A percentile compares a stretch with the other conserved stretches of the same genome.
These are phyloP conservation scores for Pangasius larnaudii DNA, from an alignment of 2,797 vertebrate species.

Conservation along the genomic window DNA sequence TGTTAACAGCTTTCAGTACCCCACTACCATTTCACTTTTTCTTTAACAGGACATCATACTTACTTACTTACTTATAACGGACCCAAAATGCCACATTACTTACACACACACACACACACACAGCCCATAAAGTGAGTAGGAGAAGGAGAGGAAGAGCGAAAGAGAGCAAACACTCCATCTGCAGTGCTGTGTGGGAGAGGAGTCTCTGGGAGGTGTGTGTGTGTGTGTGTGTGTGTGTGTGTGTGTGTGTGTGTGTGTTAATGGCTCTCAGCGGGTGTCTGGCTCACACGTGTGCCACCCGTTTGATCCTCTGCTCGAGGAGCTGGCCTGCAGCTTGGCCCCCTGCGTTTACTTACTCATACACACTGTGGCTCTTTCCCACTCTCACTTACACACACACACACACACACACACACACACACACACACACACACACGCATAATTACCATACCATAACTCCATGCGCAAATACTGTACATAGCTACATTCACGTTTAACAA, in stretches of 20 bases:
- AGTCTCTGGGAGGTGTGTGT: neutral
- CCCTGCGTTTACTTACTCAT: slow-evolving; percentile 49
- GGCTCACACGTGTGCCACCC: slow-evolving; percentile 58
- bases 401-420: too few species aligned
- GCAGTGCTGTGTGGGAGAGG: neutral
- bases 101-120: neutral
- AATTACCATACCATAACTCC: neutral
- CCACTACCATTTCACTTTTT: neutral
- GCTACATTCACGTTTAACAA: neutral
- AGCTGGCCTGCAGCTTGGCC: slow-evolving; percentile 44
- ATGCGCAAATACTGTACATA: neutral
- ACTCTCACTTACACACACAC: neutral
- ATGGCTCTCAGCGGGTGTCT: slow-evolving; percentile 61
- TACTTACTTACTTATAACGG: too few species aligned
- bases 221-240: slow-evolving; percentile 7
- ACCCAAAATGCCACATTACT: neutral
- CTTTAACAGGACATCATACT: neutral
- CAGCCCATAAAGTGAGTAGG: neutral
- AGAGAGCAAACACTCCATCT: neutral
- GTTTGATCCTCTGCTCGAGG: slow-evolving; percentile 58
- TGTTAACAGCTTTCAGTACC: neutral
- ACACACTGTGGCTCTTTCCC: slow-evolving; percentile 13
- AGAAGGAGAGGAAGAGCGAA: neutral
- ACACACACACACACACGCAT: too few species aligned
- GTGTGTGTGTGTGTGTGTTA: slow-evolving; percentile 38